Base-by-base conservation (phyloP, 2,797 vertebrate species). In the Myotis daubentonii region DNA sequence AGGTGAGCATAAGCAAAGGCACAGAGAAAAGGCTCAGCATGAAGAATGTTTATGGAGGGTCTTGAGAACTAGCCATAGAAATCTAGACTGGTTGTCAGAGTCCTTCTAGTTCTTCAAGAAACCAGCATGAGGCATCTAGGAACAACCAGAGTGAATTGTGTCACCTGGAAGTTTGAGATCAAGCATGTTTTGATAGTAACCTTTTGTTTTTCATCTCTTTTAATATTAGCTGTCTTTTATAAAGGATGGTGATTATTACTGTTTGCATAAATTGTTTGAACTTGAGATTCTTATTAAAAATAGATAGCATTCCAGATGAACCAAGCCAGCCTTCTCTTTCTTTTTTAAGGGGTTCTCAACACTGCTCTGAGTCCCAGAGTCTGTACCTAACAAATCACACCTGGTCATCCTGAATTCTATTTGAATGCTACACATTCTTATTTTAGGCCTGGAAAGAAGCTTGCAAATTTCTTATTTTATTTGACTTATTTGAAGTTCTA, bases 341-440 rank as follows among this genome's bases (percentile, higher is more conserved):
- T 92, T 86, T 95, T 91, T 72, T 28, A 82, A 91, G 71, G 16
- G 28, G 3, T 53, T 94, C 65, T 95, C 81, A 93, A 53, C 72
- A 44, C 51, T 57, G 33, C 28, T 91, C 7, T 72, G 41, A 79
- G 93, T 68, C 88, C 66, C 60, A 44, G 60, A 86, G 66, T 95
- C 93, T 96, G 49, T 84, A 60, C 84, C 82, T 94, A 92, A 95
- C 90, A 96, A 92, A 93, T 97, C 91, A 93, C 89, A 95, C 91
- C 82, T 95, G 82, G 78, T 95, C 90, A 95, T 70, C 80, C 80
- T 87, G 92, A 92, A 89, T 94, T 82, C 60, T 92, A 1, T 87
- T 60, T 87, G 92, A 94, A 86, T 91, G 80, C 66, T 87, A 79
- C 23, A 28, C 51, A 33, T 72, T 95, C 79, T 95, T 96, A 65